Conservation (phyloP, 2,888 invertebrate species). For the Anorthoa munda region DNA sequence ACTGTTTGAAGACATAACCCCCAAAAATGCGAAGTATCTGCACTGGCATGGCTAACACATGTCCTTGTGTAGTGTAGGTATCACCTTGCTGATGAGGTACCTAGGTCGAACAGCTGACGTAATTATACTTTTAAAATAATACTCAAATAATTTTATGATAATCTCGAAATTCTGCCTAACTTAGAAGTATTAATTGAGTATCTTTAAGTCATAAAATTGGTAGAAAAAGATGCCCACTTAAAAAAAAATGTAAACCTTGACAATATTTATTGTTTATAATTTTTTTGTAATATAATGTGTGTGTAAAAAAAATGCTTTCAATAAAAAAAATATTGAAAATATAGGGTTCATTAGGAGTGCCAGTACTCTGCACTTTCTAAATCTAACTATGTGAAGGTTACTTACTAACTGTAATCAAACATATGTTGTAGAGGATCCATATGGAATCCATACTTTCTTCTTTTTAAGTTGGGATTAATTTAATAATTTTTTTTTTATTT, state of each 20-base stretch:
- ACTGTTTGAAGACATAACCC: conserved; percentile 33
- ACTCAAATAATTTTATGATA: neutral
- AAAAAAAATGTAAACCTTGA: neutral
- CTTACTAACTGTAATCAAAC: neutral
- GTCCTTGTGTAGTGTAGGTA: conserved; percentile 16
- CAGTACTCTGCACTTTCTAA: conserved; percentile 35
- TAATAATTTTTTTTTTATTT: too few species aligned
- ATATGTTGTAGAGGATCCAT: conserved; percentile 2
- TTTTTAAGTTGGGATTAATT: neutral
- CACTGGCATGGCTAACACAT: conserved; percentile 42
- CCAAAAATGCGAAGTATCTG: conserved; percentile 24
- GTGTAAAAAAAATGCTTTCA: too few species aligned
- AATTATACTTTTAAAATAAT: neutral
- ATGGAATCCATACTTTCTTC: neutral
- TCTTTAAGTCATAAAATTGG: neutral
- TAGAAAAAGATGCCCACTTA: too few species aligned
- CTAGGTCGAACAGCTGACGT: conserved; percentile 25
- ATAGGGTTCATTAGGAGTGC: neutral
- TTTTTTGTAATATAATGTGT: neutral
- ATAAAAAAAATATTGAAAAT: neutral
- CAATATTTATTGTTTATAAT: neutral
- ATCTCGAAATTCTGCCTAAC: neutral
- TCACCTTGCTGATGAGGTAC: conserved; percentile 1
- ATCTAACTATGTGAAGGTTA: conserved; percentile 14
- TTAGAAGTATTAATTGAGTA: neutral